A percentile compares a stretch with the other conserved stretches of the same genome.
Evolutionary conservation across 1,140 invertebrate species (phyloP).

Genomic region (Tenebrio molitor): DNA sequence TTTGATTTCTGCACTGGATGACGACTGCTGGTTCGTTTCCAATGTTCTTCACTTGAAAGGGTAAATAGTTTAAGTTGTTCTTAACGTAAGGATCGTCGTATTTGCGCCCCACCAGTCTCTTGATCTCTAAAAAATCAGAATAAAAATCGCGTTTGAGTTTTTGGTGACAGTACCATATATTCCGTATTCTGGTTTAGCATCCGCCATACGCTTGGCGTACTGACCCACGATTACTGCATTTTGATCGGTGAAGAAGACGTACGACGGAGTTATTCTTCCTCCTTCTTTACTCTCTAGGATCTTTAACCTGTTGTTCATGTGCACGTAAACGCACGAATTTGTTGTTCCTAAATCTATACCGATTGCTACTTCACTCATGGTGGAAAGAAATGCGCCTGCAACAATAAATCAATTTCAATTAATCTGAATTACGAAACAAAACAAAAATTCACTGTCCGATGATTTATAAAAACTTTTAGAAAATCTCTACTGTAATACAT

Average conservation of each 20-base stretch:
- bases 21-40: neutral
- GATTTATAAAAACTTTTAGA: too few species aligned
- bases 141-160: slow-evolving; percentile 54
- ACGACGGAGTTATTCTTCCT: slow-evolving; percentile 81
- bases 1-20: slow-evolving; percentile 7
- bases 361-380: slow-evolving; percentile 10
- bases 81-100: slow-evolving; percentile 20
- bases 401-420: too few species aligned
- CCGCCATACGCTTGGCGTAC: slow-evolving; percentile 31
- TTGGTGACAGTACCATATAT: slow-evolving; percentile 72
- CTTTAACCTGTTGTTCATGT: slow-evolving; percentile 68
- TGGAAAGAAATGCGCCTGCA: too few species aligned
- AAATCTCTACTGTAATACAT: too few species aligned
- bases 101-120: slow-evolving; percentile 16
- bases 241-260: slow-evolving; percentile 71
- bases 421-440: too few species aligned
- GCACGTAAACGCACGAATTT: slow-evolving; percentile 37
- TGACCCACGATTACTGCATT: slow-evolving; percentile 72
- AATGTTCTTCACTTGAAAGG: neutral
- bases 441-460: too few species aligned
- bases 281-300: slow-evolving; percentile 89
- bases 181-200: slow-evolving; percentile 30
- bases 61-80: slow-evolving; percentile 17
- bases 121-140: slow-evolving; percentile 15
- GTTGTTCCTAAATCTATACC: slow-evolving; percentile 47